Conservation (phyloP, 2,797 vertebrate genomes). For the Poecilia picta region DNA sequence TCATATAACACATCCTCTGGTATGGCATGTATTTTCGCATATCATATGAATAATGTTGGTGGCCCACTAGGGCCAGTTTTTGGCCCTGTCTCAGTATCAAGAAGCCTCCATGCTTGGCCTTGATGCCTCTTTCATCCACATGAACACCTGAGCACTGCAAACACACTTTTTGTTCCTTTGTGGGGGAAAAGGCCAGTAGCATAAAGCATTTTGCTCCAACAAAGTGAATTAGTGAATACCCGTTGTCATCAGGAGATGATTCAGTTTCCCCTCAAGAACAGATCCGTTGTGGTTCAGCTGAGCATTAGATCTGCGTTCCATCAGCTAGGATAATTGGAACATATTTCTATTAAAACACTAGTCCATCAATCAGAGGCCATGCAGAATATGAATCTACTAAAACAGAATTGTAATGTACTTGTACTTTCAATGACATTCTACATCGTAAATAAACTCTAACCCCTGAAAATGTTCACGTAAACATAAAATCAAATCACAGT, state of each 20-base stretch:
- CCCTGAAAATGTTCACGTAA: slow-evolving; percentile 24
- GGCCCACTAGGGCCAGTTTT: no score
- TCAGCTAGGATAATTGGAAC: slow-evolving; percentile 56
- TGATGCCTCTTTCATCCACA: slow-evolving; percentile 31
- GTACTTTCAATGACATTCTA: not conserved
- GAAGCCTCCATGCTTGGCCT: slow-evolving; percentile 13
- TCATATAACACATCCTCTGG: no score
- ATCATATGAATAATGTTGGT: no score
- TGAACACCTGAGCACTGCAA: slow-evolving; percentile 32
- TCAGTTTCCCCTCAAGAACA: slow-evolving; percentile 42
- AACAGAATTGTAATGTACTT: slow-evolving; percentile 14
- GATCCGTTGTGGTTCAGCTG: slow-evolving; percentile 54
- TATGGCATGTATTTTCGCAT: no score
- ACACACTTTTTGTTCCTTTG: slow-evolving; percentile 13
- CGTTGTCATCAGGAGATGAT: slow-evolving; percentile 45
- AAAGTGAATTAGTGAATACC: slow-evolving; percentile 56
- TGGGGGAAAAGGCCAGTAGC: slow-evolving; percentile 41
- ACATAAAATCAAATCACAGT: slow-evolving; percentile 6
- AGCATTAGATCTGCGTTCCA: slow-evolving; percentile 35
- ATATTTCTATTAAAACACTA: slow-evolving; percentile 48
- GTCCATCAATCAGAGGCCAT: slow-evolving; percentile 52
- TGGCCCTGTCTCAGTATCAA: slow-evolving; percentile 13
- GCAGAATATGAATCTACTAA: slow-evolving; percentile 20
- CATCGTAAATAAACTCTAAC: slow-evolving; percentile 7
- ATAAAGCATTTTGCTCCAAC: slow-evolving; percentile 60